A percentile compares a stretch with the other conserved stretches of the same genome.
Evolutionary conservation across 35 echinoderm and acorn worm species (phyloP).

Genomic region (Stichopus chloronotus): DNA sequence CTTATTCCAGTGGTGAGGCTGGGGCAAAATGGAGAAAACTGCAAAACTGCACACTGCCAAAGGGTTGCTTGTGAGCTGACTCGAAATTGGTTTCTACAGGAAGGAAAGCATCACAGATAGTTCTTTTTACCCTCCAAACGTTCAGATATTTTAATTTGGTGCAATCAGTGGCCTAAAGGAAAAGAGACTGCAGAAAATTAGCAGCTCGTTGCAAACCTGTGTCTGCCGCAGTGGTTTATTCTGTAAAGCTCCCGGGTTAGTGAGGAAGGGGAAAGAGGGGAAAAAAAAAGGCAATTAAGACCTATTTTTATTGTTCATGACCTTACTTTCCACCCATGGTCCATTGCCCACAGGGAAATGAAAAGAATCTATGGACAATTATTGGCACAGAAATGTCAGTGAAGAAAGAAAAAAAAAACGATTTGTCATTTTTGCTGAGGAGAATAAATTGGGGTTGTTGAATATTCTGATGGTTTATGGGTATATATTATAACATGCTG

Average conservation of each 20-base stretch:
- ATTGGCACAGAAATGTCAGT: constrained; percentile 48
- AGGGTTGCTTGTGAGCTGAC: constrained; percentile 10
- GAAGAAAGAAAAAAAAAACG: background rate
- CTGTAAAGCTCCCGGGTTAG: constrained; percentile 8
- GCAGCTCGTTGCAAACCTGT: constrained; percentile 40
- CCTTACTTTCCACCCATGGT: constrained; percentile 28
- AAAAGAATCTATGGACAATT: constrained; percentile 3
- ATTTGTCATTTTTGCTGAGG: constrained; percentile 7
- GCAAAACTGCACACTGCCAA: constrained; percentile 5
- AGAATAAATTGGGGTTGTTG: background rate
- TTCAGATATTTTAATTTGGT: constrained; percentile 46
- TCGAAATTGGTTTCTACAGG: constrained; percentile 52
- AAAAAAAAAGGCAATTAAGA: constrained; percentile 50
- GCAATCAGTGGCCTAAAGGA: constrained; percentile 47
- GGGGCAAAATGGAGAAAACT: background rate
- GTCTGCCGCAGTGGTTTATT: constrained; percentile 9
- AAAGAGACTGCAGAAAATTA: constrained; percentile 49
- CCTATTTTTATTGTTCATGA: constrained; percentile 55
- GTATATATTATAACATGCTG: too few relatives aligned
- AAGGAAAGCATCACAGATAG: constrained; percentile 43
- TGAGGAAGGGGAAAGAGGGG: background rate
- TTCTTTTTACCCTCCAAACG: constrained; percentile 29
- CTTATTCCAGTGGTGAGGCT: background rate
- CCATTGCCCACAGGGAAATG: background rate
- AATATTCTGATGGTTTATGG: too few relatives aligned